phyloP scores from a whole-genome alignment of 1,140 invertebrate species.

The Linepithema humile region DNA sequence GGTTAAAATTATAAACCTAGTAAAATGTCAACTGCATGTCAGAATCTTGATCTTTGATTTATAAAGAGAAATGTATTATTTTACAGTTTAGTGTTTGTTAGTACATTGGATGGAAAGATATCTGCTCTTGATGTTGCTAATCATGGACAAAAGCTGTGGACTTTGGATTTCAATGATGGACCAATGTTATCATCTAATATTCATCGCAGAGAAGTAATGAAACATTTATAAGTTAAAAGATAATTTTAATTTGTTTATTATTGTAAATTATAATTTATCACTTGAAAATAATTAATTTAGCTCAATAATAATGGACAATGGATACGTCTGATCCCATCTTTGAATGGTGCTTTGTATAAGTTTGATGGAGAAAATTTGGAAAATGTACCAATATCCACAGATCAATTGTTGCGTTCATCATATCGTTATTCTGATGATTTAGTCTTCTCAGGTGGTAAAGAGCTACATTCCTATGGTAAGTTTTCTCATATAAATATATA shows the following conservation, averaged over 20 bases:
- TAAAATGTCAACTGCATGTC: neutral
- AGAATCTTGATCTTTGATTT: neutral
- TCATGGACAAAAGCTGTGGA: conserved; percentile 90
- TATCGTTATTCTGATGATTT: conserved; percentile 94
- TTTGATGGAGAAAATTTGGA: conserved; percentile 95
- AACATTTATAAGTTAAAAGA: conserved; percentile 9
- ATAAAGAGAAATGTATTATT: conserved; percentile 27
- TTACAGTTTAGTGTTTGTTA: conserved; percentile 91
- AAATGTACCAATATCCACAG: conserved; percentile 93
- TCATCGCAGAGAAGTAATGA: conserved; percentile 90
- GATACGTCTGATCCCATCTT: conserved; percentile 94
- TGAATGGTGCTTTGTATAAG: conserved; percentile 95
- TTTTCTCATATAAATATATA: neutral
- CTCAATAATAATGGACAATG: conserved; percentile 93
- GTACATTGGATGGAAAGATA: conserved; percentile 94
- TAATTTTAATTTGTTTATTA: conserved; percentile 4
- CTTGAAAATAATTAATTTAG: conserved; percentile 82
- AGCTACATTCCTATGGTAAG: conserved; percentile 87
- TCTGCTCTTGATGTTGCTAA: conserved; percentile 90
- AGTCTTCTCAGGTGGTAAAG: conserved; percentile 92
- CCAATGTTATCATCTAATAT: conserved; percentile 94
- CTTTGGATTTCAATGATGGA: conserved; percentile 88
- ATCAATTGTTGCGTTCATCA: conserved; percentile 93
- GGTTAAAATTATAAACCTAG: neutral
- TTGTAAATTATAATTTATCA: neutral